Percentiles rank a stretch among this genome's conserved stretches.
These are phyloP conservation scores for Calypte anna DNA, from an alignment of 2,113 vertebrate genomes.

Conservation along the genomic window DNA sequence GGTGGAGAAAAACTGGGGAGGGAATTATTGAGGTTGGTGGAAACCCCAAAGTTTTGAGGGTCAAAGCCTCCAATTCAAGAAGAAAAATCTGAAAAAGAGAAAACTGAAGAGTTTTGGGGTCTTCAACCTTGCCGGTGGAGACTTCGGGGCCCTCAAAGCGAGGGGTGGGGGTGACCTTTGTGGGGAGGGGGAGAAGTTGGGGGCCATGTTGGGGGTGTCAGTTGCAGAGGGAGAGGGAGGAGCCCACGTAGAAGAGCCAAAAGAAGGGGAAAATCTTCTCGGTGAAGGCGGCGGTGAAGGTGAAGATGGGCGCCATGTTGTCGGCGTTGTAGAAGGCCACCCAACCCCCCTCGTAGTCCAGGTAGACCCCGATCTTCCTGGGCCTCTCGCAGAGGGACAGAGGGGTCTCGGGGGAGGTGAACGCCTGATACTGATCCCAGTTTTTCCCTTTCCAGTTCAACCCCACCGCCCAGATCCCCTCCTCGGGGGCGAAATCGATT, in stretches of 20 bases:
- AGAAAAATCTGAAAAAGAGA: too few species aligned
- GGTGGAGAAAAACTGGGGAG: too few species aligned
- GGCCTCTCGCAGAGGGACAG: constrained; percentile 32
- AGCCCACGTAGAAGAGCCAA: constrained; percentile 56
- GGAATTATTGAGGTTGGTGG: too few species aligned
- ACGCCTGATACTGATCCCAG: constrained; percentile 56
- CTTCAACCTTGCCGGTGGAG: too few species aligned
- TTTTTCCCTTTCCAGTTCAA: constrained; percentile 67
- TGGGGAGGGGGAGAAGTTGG: not conserved
- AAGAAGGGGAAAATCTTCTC: constrained; percentile 54
- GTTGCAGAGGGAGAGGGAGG: constrained; percentile 55
- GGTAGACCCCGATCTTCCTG: constrained; percentile 20
- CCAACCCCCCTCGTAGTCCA: constrained; percentile 11
- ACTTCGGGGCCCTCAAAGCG: too few species aligned
- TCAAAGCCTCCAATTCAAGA: too few species aligned
- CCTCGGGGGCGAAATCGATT: constrained; percentile 31
- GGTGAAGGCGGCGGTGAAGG: constrained; percentile 34
- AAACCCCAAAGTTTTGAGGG: too few species aligned
- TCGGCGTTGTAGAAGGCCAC: constrained; percentile 45
- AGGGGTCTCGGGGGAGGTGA: constrained; percentile 25
- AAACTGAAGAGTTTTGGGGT: too few species aligned
- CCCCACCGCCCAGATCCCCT: constrained; percentile 64
- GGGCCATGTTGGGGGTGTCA: not conserved
- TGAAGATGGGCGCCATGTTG: constrained; percentile 49
- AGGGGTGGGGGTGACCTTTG: too few species aligned